Base-by-base conservation (phyloP, 2,797 vertebrate genomes). In the Lycodopsis pacificus region DNA sequence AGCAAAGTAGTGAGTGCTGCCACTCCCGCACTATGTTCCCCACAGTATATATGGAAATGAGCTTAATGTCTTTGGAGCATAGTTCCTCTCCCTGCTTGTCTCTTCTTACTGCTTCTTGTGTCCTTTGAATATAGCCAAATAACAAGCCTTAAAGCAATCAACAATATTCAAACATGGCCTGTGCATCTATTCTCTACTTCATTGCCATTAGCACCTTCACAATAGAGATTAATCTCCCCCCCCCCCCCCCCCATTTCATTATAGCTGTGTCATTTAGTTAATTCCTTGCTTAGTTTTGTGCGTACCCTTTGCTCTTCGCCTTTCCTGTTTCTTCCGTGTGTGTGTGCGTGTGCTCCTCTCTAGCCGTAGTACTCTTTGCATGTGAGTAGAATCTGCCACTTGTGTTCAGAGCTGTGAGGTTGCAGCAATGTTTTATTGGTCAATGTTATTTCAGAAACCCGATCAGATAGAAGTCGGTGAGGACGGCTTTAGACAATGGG, bases 401-500 rank as follows among this genome's bases (percentile, higher is more conserved):
- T 46, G 93, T 93, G 88, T 91, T 83, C 86, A 83, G 89, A 83
- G 84, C 92, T 67, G 92, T 93, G 92, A 93, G 91, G 94, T 94
- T 94, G 92, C 92, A 94, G 95, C 96, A 96, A 93, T 97, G 94
- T 97, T 97, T 98, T 97, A 97, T 96, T 97, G 96, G 94, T 96
- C 94, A 96, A 96, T 98, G 96, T 95, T 97, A 95, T 99, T 99
- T 97, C 98, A 99, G 98, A 97, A 97, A 95, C 97, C 97, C 90
- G 97, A 99, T 97, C 97, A 99, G 94, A 99, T 99, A 96, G 94
- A 97, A 93, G 96, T 99, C 92, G 98, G 97, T 92, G 95, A 97
- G 81, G 98, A 99, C 93, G 97, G 98, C 96, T 99, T 99, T 97
- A 99, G 94, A 88, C 97, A 99, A 91, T 99, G 97, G 97, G 98